Base-by-base conservation (phyloP, 53 echinoderm and acorn worm species). In the Echinarachnius parma region DNA sequence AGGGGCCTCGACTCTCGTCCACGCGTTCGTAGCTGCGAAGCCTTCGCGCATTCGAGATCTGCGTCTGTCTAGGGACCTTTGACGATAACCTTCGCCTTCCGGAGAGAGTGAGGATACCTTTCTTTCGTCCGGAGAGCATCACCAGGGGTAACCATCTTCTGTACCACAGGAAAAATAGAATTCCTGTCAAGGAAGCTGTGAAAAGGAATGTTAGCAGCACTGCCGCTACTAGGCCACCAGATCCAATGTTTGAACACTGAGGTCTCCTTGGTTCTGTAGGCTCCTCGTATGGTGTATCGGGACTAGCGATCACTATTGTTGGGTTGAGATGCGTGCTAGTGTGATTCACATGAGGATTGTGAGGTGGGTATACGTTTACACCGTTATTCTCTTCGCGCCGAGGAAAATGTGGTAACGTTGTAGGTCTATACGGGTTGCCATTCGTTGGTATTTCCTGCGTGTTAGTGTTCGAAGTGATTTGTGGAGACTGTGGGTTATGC, bases 151-250 rank as follows among this genome's bases (percentile, higher is more conserved):
- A 48, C 47, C 77, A 62, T 48, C 86, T 78, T n/a, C 83, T 78
- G 50, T 90, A 86, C 82, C 86, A 90, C 4, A 79, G 45, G 48
- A 75, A 82, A 62, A 85, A 86, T 13, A 82, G 13, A 24, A 86
- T 62, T 23, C 47, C 53, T 3, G 67, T 79, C 0, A 90, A 33
- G 1, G 75, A 23, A 14, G 80, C 75, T 21, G 90, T 90, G 8
- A 86, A 37, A 26, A 90, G 69, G 62, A 90, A 90, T 23, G 90
- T 90, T 20, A 82, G 56, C 14, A 90, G 56, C 26, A 86, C 86
- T 7, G 75, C 82, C 5, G 72, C 79, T 11, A 60, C 77, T 10
- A 90, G 55, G 47, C 75, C 78, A 11, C 75, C 76, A 15, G 90
- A 69, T 28, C 79, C 49, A 25, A 56, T 64, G 1, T 31, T 31